Evolutionary conservation across 2,113 vertebrate genomes (phyloP).

Genomic region (Mus spicilegus): DNA sequence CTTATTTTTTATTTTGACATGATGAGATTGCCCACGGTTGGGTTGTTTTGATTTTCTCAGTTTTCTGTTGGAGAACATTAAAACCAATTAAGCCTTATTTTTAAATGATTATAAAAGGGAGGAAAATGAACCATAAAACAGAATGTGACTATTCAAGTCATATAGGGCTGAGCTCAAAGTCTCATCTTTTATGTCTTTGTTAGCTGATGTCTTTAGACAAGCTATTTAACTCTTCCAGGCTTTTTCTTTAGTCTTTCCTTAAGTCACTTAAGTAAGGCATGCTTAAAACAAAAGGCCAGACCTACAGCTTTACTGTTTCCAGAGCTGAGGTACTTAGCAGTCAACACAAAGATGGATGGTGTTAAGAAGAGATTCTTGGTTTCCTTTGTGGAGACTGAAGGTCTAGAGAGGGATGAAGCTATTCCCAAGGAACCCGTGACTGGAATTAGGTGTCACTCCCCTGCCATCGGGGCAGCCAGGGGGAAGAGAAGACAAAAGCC

Average conservation of each 20-base stretch:
- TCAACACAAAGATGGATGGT: neutral
- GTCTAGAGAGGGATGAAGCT: neutral
- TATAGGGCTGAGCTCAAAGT: neutral
- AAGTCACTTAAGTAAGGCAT: neutral
- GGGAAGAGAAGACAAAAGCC: neutral
- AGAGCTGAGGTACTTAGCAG: neutral
- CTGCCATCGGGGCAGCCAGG: neutral
- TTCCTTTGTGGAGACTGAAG: neutral
- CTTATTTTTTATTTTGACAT: neutral
- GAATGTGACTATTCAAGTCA: neutral
- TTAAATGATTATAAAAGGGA: constrained; percentile 1
- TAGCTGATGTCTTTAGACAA: neutral
- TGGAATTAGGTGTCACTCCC: neutral
- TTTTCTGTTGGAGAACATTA: neutral
- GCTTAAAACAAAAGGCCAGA: constrained; percentile 10
- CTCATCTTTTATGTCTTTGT: neutral
- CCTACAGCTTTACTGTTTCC: neutral
- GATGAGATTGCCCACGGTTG: neutral
- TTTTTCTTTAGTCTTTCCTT: neutral
- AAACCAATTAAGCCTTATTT: constrained; percentile 44
- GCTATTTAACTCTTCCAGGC: neutral
- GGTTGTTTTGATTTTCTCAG: constrained; percentile 10
- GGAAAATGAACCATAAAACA: neutral
- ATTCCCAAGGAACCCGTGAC: neutral
- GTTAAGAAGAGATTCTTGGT: neutral